Base-by-base conservation (phyloP, 2,888 invertebrate genomes). In the Galerucella calmariensis region DNA sequence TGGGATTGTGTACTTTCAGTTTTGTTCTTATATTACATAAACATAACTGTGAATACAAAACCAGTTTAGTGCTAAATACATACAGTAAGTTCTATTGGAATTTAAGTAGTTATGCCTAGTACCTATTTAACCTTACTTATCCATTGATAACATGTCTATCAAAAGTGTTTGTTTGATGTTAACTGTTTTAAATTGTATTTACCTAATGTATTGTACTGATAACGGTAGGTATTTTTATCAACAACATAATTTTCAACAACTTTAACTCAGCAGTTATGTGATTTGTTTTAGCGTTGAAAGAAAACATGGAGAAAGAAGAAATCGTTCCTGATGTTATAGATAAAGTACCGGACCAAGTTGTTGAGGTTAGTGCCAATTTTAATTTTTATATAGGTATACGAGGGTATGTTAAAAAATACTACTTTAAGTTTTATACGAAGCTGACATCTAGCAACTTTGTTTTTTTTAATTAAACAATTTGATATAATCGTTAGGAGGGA, bases 281-380 rank as follows among this genome's bases (percentile, higher is more conserved):
- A 20, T 56, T 20, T 20, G 9, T 53, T 53, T 16, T 16, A 56
- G 56, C 11, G 11, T 16, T 56, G 20, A 56, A 56, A 56, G 56
- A 9, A 56, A 20, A 56, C 70, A 84, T 86, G 84, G 84, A 85
- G 75, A 81, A 82, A 72, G 82, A 83, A 78, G 80, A 76, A 69
- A 79, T 86, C 27, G 83, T 86, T n/a, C 84, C 85, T 1, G 85
- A 86, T 75, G 85, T 86, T 16, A 83, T 86, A 53, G 82, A 83
- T 67, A 82, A 80, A 62, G 81, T 80, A 8, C 86, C 86, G 4
- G 73, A 77, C 6, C 72, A 81, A 74, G 71, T 78, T 44, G 74
- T 77, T 8, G 78, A 83, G 82, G 83, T 83, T 71, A 56, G 72
- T 35, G 35, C 35, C 9, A 41, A 41, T 41, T 41, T 41, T 41